These are phyloP conservation scores for Meriones unguiculatus DNA, from an alignment of 2,113 vertebrate genomes.

Conservation along the genomic window DNA sequence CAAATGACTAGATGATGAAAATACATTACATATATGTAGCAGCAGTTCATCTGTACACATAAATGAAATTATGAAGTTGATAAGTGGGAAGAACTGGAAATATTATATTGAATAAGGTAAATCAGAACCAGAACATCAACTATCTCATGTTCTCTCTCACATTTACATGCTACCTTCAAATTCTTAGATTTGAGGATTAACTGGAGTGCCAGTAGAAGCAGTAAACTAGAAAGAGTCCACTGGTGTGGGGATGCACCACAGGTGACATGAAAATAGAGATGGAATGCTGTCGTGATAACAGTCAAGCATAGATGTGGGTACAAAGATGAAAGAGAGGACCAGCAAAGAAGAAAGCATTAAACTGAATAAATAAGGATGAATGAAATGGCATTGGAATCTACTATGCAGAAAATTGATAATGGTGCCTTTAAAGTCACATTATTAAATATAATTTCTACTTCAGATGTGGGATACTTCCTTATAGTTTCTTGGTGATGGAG, in stretches of 20 bases:
- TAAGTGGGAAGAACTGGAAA: not conserved
- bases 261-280: not conserved
- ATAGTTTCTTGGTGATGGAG: not conserved
- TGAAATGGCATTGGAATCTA: not conserved
- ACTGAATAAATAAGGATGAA: not conserved
- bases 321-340: not conserved
- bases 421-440: not conserved
- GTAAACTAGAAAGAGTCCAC: not conserved
- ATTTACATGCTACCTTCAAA: not conserved
- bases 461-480: not conserved
- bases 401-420: not conserved
- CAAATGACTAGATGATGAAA: not conserved
- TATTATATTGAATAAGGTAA: not conserved
- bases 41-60: not conserved
- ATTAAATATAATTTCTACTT: not conserved
- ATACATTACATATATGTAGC: not conserved
- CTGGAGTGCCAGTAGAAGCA: not conserved
- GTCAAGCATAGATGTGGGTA: not conserved
- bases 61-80: not conserved
- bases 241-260: not conserved
- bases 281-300: not conserved
- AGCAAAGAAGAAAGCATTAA: not conserved
- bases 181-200: not conserved
- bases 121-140: not conserved
- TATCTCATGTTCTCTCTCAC: not conserved